Conservation (phyloP, 53 echinoderm and acorn worm genomes). For the Patiria pectinifera region DNA sequence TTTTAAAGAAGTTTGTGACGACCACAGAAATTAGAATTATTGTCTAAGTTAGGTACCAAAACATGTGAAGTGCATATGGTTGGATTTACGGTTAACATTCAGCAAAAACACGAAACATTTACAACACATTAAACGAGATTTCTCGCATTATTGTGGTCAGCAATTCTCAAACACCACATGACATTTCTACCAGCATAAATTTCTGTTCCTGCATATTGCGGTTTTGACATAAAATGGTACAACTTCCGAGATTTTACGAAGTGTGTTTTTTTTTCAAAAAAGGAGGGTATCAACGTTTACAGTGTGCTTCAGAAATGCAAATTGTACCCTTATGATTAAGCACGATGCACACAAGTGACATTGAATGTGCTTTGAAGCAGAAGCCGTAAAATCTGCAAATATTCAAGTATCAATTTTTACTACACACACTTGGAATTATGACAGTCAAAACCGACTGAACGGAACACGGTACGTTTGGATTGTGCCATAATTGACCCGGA, state of each 20-base stretch:
- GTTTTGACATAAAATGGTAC: background rate
- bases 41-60: too few species aligned
- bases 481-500: background rate
- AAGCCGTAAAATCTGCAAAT: background rate
- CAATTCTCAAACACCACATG: background rate
- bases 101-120: too few species aligned
- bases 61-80: too few species aligned
- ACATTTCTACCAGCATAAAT: background rate
- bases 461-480: too few species aligned
- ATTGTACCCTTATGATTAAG: too few species aligned
- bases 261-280: background rate
- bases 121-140: too few species aligned
- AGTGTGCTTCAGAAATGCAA: background rate
- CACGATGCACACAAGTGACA: background rate
- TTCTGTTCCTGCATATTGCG: background rate
- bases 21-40: too few species aligned
- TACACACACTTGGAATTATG: too few species aligned
- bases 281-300: background rate
- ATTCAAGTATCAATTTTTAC: background rate
- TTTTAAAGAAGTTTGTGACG: too few species aligned
- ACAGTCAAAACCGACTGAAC: too few species aligned
- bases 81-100: too few species aligned
- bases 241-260: background rate
- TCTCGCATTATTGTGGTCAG: too few species aligned
- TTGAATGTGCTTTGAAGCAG: background rate